These are phyloP conservation scores for Mustelus asterias DNA, from an alignment of 2,113 vertebrate genomes.

Conservation along the genomic window DNA sequence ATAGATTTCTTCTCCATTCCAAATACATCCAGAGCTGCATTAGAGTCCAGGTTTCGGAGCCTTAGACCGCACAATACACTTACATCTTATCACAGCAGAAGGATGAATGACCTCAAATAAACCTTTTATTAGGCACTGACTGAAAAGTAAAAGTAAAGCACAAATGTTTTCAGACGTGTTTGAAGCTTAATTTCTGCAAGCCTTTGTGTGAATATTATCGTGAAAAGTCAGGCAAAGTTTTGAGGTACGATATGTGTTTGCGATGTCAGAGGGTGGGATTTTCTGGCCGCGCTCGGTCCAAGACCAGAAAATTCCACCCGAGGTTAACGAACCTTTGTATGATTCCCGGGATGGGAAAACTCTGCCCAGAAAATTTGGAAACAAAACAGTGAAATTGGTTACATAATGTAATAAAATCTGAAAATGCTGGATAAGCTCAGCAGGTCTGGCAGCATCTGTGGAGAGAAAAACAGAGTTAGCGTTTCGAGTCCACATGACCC, in stretches of 20 bases:
- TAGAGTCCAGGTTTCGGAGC: constrained; percentile 5
- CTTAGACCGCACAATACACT: background rate
- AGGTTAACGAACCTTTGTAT: too few species aligned
- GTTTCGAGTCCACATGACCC: too few species aligned
- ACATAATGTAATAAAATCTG: too few species aligned
- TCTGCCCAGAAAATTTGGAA: too few species aligned
- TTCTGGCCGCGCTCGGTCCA: too few species aligned
- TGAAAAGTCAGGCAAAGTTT: background rate
- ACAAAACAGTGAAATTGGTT: too few species aligned
- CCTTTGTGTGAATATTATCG: background rate
- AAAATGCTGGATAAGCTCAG: too few species aligned
- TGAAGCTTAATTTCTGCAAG: background rate
- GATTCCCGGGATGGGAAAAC: too few species aligned
- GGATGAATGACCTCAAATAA: background rate
- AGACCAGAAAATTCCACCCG: too few species aligned
- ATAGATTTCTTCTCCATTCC: constrained; percentile 1
- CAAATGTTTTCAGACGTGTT: background rate
- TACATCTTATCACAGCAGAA: background rate
- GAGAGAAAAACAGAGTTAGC: too few species aligned
- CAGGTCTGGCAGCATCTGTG: too few species aligned
- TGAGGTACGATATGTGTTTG: background rate
- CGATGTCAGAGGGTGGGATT: background rate
- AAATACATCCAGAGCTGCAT: background rate
- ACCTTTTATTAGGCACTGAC: background rate
- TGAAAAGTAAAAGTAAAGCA: background rate